Conservation (phyloP, 2,888 invertebrate species). For the Podabrus alpinus region DNA sequence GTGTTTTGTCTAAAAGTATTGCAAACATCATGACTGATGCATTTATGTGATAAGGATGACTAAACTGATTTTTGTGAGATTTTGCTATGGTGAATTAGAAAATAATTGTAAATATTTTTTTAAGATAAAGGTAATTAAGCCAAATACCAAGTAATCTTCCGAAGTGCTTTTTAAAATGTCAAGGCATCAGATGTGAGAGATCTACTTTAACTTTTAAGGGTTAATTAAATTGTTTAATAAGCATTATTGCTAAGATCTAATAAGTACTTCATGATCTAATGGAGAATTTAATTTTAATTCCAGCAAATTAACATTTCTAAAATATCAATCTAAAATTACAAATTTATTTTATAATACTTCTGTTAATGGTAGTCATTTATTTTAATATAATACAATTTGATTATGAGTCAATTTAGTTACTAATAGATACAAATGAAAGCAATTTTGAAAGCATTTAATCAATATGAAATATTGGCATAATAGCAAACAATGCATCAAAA, state of each 20-base stretch:
- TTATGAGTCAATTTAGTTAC: background rate
- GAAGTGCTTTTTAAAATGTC: too few relatives aligned
- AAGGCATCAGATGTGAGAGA: too few relatives aligned
- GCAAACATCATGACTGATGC: too few relatives aligned
- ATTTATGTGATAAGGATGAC: too few relatives aligned
- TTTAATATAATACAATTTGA: background rate
- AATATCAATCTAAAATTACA: background rate
- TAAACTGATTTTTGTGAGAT: too few relatives aligned
- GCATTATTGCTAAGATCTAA: background rate
- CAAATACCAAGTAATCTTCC: too few relatives aligned
- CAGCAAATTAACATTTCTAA: background rate
- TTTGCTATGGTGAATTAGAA: too few relatives aligned
- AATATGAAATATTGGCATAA: background rate
- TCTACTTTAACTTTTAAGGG: too few relatives aligned
- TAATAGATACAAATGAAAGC: background rate
- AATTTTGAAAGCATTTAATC: background rate
- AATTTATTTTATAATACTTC: background rate
- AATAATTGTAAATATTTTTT: too few relatives aligned
- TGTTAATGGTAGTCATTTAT: background rate
- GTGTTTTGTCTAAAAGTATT: too few relatives aligned
- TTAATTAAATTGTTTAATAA: background rate
- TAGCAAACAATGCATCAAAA: background rate
- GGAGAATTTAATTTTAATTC: background rate
- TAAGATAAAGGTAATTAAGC: too few relatives aligned
- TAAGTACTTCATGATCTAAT: background rate